Evolutionary conservation across 1,140 invertebrate species (phyloP).

Genomic region (Microplitis mediator): DNA sequence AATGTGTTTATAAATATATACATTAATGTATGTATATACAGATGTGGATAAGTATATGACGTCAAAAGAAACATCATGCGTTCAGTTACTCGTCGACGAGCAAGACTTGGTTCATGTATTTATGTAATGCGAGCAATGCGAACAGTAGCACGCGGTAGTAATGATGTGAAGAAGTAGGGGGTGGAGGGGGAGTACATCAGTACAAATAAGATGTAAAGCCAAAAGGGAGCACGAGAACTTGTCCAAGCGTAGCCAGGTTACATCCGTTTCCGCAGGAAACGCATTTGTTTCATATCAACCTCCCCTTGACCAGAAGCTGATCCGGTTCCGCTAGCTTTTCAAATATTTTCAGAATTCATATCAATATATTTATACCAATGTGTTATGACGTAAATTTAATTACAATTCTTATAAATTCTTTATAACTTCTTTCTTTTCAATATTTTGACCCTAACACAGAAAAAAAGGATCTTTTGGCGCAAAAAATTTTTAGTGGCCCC

Average conservation of each 20-base stretch:
- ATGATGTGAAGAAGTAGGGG: no score
- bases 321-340: background rate
- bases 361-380: no score
- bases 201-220: slow-evolving; percentile 24
- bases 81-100: background rate
- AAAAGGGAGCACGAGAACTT: slow-evolving; percentile 38
- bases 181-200: background rate
- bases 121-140: slow-evolving; percentile 1
- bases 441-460: no score
- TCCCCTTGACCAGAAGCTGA: slow-evolving; percentile 6
- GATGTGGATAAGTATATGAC: no score
- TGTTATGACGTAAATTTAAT: no score
- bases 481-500: no score
- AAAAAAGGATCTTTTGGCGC: no score
- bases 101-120: background rate
- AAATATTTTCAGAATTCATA: background rate
- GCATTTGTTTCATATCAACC: slow-evolving; percentile 38
- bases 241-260: slow-evolving; percentile 53
- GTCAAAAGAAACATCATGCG: background rate
- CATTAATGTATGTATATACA: no score
- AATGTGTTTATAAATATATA: no score
- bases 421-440: no score
- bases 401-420: no score
- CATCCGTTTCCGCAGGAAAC: slow-evolving; percentile 62
- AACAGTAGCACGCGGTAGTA: no score